Percentiles rank a stretch among this genome's conserved stretches.
Conservation (phyloP, 1,140 invertebrate genomes). For the Musca vetustissima region DNA sequence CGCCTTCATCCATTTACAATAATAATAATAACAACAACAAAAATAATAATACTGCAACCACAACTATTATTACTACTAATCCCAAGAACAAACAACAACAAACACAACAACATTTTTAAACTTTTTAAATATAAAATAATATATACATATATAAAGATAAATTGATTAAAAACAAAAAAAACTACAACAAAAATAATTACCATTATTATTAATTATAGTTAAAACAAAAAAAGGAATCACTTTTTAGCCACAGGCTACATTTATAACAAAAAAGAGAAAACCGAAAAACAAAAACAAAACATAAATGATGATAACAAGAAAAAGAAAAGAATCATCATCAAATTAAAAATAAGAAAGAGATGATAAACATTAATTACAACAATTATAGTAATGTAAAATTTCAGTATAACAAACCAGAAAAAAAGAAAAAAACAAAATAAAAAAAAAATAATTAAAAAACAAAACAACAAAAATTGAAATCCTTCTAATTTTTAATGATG, state of each 20-base stretch:
- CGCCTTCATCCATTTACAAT: slow-evolving; percentile 24
- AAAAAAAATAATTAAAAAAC: slow-evolving; percentile 7
- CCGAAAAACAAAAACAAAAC: not conserved
- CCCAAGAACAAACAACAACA: slow-evolving; percentile 25
- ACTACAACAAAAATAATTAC: slow-evolving; percentile 17
- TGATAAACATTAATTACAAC: slow-evolving; percentile 19
- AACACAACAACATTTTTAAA: slow-evolving; percentile 10
- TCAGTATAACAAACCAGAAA: slow-evolving; percentile 20
- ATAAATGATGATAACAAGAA: slow-evolving; percentile 11
- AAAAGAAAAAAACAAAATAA: slow-evolving; percentile 2
- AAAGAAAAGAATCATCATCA: slow-evolving; percentile 7
- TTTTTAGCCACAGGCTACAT: slow-evolving; percentile 25
- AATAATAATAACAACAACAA: slow-evolving; percentile 26
- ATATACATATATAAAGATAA: slow-evolving; percentile 10
- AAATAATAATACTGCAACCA: slow-evolving; percentile 17
- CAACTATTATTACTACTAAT: slow-evolving; percentile 15
- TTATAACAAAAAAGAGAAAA: slow-evolving; percentile 8
- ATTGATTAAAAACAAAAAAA: slow-evolving; percentile 13
- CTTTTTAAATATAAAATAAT: slow-evolving; percentile 23
- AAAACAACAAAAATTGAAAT: slow-evolving; percentile 12
- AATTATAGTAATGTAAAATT: slow-evolving; percentile 23
- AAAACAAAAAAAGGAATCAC: slow-evolving; percentile 11
- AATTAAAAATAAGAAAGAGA: slow-evolving; percentile 7
- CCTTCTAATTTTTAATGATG: not conserved
- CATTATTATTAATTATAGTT: slow-evolving; percentile 17